A percentile compares a stretch with the other conserved stretches of the same genome.
Conservation (phyloP, 2,797 vertebrate genomes). For the Otus scops region DNA sequence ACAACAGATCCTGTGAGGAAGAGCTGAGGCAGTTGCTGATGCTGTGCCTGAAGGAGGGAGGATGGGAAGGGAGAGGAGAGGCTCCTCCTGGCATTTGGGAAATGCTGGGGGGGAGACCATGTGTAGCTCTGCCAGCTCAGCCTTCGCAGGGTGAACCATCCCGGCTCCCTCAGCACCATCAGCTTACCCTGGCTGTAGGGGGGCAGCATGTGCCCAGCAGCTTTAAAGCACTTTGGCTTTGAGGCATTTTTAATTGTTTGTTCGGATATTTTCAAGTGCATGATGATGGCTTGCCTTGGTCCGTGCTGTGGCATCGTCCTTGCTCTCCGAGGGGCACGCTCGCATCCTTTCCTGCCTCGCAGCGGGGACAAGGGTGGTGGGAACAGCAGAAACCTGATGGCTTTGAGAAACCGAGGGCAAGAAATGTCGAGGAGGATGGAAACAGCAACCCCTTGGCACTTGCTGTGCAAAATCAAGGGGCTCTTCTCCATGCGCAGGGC, state of each 20-base stretch:
- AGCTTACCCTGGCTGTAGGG: background rate
- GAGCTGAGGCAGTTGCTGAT: background rate
- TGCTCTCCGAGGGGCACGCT: fast-evolving
- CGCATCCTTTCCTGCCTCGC: background rate
- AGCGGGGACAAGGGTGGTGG: background rate
- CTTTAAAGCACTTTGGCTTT: background rate
- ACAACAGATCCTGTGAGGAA: background rate
- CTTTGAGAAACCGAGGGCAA: background rate
- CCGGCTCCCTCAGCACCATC: background rate
- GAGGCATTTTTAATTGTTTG: background rate
- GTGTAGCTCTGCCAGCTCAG: background rate
- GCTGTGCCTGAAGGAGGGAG: background rate
- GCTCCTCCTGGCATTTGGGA: background rate
- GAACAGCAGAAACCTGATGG: background rate
- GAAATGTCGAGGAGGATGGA: background rate
- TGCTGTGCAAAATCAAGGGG: background rate
- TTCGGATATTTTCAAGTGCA: fast-evolving
- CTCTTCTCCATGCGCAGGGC: background rate
- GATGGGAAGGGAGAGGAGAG: background rate
- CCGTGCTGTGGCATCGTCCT: background rate
- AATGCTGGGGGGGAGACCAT: fast-evolving
- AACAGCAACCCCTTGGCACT: background rate
- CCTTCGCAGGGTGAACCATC: background rate
- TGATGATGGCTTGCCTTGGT: background rate
- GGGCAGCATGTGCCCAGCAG: background rate